These are phyloP conservation scores for Kryphioiulus occultus DNA, from an alignment of 2,888 invertebrate genomes.

Conservation along the genomic window DNA sequence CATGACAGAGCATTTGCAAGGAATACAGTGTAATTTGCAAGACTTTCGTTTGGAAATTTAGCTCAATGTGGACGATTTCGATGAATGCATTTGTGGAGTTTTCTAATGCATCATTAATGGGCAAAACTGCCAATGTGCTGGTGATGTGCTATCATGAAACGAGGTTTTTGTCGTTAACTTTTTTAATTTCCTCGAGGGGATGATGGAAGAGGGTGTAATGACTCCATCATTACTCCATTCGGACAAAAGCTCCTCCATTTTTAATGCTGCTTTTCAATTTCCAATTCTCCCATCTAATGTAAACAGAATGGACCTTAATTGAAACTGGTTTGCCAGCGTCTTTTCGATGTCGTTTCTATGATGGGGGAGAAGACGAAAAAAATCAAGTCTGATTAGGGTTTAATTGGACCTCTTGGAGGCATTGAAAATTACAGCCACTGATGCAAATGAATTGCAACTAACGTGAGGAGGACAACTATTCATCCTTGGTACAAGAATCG, in stretches of 20 bases:
- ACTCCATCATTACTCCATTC: conserved; percentile 21
- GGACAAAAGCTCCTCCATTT: conserved; percentile 29
- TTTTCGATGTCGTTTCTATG: background rate
- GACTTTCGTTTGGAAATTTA: background rate
- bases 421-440: background rate
- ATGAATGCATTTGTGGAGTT: background rate
- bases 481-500: background rate
- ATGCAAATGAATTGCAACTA: background rate
- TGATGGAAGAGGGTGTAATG: background rate
- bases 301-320: conserved; percentile 39
- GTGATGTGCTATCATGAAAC: background rate
- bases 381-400: background rate
- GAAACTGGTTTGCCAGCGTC: conserved; percentile 17
- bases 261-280: conserved; percentile 40
- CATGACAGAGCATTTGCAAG: no score
- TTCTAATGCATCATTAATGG: background rate
- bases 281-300: conserved; percentile 28
- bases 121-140: background rate
- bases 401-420: background rate
- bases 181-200: conserved; percentile 12
- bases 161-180: background rate
- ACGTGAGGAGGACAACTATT: background rate
- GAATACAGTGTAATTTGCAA: background rate
- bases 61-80: background rate
- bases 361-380: background rate